phyloP scores from a whole-genome alignment of 2,888 invertebrate genomes.

The Oscheius sp. region DNA sequence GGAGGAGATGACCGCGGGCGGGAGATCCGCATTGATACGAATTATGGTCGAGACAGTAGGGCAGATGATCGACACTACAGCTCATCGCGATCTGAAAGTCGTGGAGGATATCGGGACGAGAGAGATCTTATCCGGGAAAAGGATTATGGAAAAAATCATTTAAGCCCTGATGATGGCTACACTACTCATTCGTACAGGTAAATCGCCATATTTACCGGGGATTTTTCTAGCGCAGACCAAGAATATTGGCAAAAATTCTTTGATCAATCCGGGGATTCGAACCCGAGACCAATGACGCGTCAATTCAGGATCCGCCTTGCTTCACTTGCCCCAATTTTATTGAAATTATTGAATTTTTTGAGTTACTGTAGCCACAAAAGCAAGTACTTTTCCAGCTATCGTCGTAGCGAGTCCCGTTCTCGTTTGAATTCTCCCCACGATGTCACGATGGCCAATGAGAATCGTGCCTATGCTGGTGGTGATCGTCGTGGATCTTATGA shows the following conservation, averaged over 20 bases:
- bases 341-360: too few species aligned
- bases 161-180: slow-evolving; percentile 52
- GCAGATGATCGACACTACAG: background rate
- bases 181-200: slow-evolving; percentile 56
- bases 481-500: slow-evolving; percentile 41
- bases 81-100: slow-evolving; percentile 6
- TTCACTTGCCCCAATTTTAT: too few species aligned
- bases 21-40: slow-evolving; percentile 39
- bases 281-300: too few species aligned
- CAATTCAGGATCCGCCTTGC: too few species aligned
- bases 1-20: slow-evolving; percentile 47
- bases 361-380: background rate
- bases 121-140: slow-evolving; percentile 10
- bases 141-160: slow-evolving; percentile 33
- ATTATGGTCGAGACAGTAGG: slow-evolving; percentile 19
- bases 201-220: background rate
- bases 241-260: too few species aligned
- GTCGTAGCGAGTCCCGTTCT: slow-evolving; percentile 55
- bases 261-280: too few species aligned
- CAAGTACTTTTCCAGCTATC: slow-evolving; percentile 45
- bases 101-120: slow-evolving; percentile 19
- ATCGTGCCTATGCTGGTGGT: slow-evolving; percentile 41
- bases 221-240: background rate
- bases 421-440: slow-evolving; percentile 55
- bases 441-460: slow-evolving; percentile 50